These are phyloP conservation scores for Lingula anatina DNA, from an alignment of 2,888 invertebrate species.

Conservation along the genomic window DNA sequence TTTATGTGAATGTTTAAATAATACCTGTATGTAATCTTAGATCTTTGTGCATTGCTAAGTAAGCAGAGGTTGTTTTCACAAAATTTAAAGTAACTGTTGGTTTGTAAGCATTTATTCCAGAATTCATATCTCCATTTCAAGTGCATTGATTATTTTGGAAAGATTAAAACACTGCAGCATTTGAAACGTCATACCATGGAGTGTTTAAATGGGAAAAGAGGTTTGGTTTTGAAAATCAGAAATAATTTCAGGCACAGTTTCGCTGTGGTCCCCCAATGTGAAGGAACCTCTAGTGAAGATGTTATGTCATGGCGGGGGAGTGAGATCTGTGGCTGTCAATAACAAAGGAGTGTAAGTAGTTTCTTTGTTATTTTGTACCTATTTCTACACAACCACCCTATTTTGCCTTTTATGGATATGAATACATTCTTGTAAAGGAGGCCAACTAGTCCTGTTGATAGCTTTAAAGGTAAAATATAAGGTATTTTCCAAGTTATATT, in stretches of 20 bases:
- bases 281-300: conserved; percentile 84
- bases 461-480: no score
- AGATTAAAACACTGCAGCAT: no score
- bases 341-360: conserved; percentile 71
- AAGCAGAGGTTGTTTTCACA: neutral
- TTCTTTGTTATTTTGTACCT: no score
- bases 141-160: no score
- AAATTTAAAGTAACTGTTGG: neutral
- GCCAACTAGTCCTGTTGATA: no score
- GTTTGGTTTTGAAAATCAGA: neutral
- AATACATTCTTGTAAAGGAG: no score
- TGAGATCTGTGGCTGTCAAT: conserved; percentile 79
- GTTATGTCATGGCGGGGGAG: conserved; percentile 79
- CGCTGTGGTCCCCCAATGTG: conserved; percentile 89
- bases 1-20: no score
- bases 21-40: no score
- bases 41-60: no score
- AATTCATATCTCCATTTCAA: neutral
- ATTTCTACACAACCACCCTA: no score
- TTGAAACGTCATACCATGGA: neutral
- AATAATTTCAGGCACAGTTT: conserved; percentile 65
- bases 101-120: neutral
- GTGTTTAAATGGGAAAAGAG: neutral
- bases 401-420: no score
- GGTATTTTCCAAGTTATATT: no score